phyloP scores from a whole-genome alignment of 2,888 invertebrate genomes.

The Blera fallax region DNA sequence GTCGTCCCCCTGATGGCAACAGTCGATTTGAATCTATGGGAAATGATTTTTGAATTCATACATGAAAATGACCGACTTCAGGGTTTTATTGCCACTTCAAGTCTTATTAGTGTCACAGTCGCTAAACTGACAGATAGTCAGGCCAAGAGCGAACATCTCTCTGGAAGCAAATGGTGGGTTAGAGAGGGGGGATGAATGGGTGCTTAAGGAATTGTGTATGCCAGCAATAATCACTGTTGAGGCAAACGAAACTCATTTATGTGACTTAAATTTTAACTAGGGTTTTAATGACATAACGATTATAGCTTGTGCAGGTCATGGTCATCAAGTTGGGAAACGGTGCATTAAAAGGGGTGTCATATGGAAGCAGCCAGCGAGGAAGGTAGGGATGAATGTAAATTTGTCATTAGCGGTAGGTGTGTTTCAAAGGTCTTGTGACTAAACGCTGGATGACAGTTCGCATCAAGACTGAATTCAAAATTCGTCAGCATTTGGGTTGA shows the following conservation, averaged over 20 bases:
- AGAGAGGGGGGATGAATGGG: neutral
- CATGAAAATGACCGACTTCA: conserved; percentile 32
- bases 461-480: no score
- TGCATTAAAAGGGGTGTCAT: neutral
- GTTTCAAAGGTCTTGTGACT: no score
- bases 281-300: neutral
- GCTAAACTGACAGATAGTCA: conserved; percentile 33
- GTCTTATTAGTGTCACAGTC: conserved; percentile 25
- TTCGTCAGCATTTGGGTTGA: no score
- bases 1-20: conserved; percentile 19
- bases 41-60: conserved; percentile 32
- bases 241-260: neutral
- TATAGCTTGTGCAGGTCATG: neutral
- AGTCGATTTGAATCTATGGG: conserved; percentile 3
- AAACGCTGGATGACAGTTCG: no score
- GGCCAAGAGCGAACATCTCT: neutral
- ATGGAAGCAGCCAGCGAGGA: neutral
- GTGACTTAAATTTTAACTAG: neutral
- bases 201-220: neutral
- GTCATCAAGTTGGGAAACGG: neutral
- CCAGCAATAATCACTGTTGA: neutral
- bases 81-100: conserved; percentile 53
- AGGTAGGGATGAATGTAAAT: neutral
- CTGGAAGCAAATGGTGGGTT: neutral
- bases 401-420: no score